phyloP scores from a whole-genome alignment of 2,888 invertebrate genomes.

The Xanthia togata region DNA sequence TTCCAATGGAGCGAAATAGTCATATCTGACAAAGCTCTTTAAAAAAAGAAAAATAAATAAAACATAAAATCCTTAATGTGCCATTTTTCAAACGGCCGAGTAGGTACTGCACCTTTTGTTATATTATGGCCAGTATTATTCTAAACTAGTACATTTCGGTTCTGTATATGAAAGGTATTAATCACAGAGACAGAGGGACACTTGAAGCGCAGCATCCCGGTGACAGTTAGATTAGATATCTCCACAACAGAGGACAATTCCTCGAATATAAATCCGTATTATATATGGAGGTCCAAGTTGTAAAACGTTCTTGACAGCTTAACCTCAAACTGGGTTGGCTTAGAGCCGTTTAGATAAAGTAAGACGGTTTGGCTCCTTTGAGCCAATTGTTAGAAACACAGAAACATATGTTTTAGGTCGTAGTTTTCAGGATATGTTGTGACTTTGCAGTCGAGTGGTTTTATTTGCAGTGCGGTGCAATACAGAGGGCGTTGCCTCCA shows the following conservation, averaged over 20 bases:
- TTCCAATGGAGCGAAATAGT: no score
- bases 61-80: neutral
- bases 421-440: slow-evolving; percentile 36
- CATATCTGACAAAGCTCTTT: no score
- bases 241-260: slow-evolving; percentile 40
- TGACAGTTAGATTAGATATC: slow-evolving; percentile 57
- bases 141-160: slow-evolving; percentile 39
- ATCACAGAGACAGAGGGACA: slow-evolving; percentile 43
- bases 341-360: slow-evolving; percentile 51
- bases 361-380: slow-evolving; percentile 32
- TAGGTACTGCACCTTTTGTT: neutral
- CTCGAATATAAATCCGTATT: slow-evolving; percentile 48
- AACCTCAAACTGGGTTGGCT: slow-evolving; percentile 45
- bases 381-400: slow-evolving; percentile 36
- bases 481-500: slow-evolving; percentile 36
- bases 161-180: slow-evolving; percentile 47
- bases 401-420: slow-evolving; percentile 44
- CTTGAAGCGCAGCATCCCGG: slow-evolving; percentile 30
- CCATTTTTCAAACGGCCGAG: no score
- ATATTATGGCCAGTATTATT: slow-evolving; percentile 13
- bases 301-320: slow-evolving; percentile 53
- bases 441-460: slow-evolving; percentile 39
- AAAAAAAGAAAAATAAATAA: no score
- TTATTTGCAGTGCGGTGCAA: slow-evolving; percentile 40
- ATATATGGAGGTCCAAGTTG: slow-evolving; percentile 41